Conservation (phyloP, 2,113 vertebrate genomes). For the Macquaria ambigua region DNA sequence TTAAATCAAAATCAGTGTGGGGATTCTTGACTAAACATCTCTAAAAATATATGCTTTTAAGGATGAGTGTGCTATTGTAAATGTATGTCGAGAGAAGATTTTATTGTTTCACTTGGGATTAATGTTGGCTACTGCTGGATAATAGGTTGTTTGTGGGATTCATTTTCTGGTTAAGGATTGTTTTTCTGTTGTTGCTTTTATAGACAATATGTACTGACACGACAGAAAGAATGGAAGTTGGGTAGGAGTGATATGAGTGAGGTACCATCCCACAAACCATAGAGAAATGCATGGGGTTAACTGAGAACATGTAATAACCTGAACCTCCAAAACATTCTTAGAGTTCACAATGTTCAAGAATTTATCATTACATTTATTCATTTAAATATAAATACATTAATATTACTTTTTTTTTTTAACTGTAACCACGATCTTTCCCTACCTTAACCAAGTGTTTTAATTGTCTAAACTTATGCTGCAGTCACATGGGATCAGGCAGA, state of each 20-base stretch:
- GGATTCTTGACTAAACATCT: neutral
- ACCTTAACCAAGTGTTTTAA: no score
- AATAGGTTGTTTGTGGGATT: conserved; percentile 12
- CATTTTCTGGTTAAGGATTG: neutral
- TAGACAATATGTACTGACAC: neutral
- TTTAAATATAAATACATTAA: neutral
- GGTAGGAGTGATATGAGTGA: conserved; percentile 26
- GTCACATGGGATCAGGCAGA: no score
- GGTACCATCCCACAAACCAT: neutral
- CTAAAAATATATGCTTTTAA: neutral
- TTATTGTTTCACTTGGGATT: conserved; percentile 19
- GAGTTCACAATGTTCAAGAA: neutral
- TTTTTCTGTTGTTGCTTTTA: conserved; percentile 13
- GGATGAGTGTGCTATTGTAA: conserved; percentile 5
- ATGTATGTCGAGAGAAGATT: neutral
- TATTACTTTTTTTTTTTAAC: no score
- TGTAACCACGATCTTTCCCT: no score
- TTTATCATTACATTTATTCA: neutral
- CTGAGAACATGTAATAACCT: neutral
- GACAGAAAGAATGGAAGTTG: neutral
- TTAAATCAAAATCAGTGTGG: neutral
- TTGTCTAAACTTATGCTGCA: no score
- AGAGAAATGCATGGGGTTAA: neutral
- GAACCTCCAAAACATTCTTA: neutral
- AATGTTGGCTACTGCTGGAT: conserved; percentile 5